Evolutionary conservation across 2,113 vertebrate genomes (phyloP).

Genomic region (Glaucidium brasilianum): DNA sequence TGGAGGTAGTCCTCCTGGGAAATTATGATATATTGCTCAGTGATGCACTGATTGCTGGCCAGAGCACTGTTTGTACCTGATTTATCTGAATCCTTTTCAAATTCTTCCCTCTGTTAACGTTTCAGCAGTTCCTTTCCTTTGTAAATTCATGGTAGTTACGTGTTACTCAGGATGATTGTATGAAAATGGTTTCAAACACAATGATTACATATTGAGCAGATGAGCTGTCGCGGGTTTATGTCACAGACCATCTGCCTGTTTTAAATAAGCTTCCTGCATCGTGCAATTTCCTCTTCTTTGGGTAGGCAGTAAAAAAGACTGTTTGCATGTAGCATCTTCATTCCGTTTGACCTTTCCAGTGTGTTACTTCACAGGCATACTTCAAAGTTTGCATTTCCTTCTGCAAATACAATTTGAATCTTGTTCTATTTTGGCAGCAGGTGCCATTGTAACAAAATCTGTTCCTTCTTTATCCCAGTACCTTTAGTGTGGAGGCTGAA

Average conservation of each 20-base stretch:
- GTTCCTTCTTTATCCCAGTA: not conserved
- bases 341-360: not conserved
- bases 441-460: not conserved
- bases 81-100: not conserved
- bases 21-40: not conserved
- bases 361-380: not conserved
- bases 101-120: not conserved
- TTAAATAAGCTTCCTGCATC: not conserved
- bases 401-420: not conserved
- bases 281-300: not conserved
- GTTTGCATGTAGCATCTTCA: not conserved
- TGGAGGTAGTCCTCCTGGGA: not conserved
- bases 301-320: not conserved
- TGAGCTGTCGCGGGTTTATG: not conserved
- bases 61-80: not conserved
- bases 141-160: not conserved
- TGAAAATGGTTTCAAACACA: not conserved
- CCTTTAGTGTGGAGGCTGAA: not conserved
- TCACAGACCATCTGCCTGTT: slow-evolving; percentile 15
- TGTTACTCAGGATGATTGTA: not conserved
- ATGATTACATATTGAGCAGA: not conserved
- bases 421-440: not conserved
- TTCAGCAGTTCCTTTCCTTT: not conserved
- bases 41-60: not conserved
- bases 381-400: not conserved